A percentile compares a stretch with the other conserved stretches of the same genome.
phyloP scores from a whole-genome alignment of 2,797 vertebrate genomes.

The Natrix natrix region DNA sequence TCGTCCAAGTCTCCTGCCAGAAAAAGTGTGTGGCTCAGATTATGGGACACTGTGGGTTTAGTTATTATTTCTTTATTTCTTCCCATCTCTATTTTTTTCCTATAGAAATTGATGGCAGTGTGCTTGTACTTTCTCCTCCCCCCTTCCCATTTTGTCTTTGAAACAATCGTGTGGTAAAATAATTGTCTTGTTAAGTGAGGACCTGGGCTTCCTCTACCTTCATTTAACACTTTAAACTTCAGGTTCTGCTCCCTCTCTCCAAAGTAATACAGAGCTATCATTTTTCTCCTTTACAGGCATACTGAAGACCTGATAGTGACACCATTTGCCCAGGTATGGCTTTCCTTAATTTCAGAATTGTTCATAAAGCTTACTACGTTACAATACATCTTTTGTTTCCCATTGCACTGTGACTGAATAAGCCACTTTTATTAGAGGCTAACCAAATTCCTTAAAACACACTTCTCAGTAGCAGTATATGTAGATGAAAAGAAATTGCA shows the following conservation, averaged over 20 bases:
- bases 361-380: not conserved
- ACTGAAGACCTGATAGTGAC: slow-evolving; percentile 94
- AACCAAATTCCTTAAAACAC: not conserved
- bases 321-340: slow-evolving; percentile 89
- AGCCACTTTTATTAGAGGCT: not conserved
- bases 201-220: not conserved
- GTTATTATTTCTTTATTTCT: not conserved
- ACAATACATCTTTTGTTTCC: not conserved
- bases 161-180: not conserved
- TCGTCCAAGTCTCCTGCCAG: not conserved
- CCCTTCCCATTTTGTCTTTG: not conserved
- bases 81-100: not conserved
- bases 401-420: not conserved
- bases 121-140: not conserved
- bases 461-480: not conserved
- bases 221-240: not conserved
- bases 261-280: not conserved
- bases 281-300: slow-evolving; percentile 72
- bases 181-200: not conserved
- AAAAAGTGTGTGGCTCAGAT: not conserved
- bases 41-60: not conserved
- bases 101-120: not conserved
- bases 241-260: not conserved
- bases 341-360: not conserved
- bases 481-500: not conserved